A percentile compares a stretch with the other conserved stretches of the same genome.
phyloP scores from a whole-genome alignment of 2,888 invertebrate species.

The Habrosyne pyritoides region DNA sequence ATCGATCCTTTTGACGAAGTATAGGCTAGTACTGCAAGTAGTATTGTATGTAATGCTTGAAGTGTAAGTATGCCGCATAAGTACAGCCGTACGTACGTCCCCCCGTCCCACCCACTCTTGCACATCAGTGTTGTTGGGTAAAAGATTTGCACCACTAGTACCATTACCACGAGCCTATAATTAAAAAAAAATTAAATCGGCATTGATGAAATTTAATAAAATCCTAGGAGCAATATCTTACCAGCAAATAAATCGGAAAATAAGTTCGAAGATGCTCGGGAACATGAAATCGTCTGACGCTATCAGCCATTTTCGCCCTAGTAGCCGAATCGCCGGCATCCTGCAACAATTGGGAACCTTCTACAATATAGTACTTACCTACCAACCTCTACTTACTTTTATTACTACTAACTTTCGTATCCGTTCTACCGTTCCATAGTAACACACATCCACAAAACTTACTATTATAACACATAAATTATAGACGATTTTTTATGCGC shows the following conservation, averaged over 20 bases:
- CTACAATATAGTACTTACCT: too few species aligned
- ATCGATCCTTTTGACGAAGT: not conserved
- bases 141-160: not conserved
- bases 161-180: not conserved
- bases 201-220: too few species aligned
- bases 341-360: slow-evolving; percentile 54
- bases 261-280: slow-evolving; percentile 91
- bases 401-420: too few species aligned
- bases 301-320: slow-evolving; percentile 95
- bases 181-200: too few species aligned
- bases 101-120: not conserved
- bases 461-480: too few species aligned
- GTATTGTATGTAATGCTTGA: not conserved
- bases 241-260: slow-evolving; percentile 86
- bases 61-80: not conserved
- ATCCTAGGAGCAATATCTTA: too few species aligned
- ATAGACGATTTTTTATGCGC: too few species aligned
- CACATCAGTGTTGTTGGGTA: not conserved
- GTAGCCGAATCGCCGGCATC: slow-evolving; percentile 95
- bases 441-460: too few species aligned
- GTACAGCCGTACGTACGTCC: not conserved
- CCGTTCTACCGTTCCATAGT: too few species aligned
- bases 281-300: slow-evolving; percentile 96
- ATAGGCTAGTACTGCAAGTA: not conserved
- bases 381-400: too few species aligned